phyloP scores from a whole-genome alignment of 2,113 vertebrate species.

The Callorhinus ursinus region DNA sequence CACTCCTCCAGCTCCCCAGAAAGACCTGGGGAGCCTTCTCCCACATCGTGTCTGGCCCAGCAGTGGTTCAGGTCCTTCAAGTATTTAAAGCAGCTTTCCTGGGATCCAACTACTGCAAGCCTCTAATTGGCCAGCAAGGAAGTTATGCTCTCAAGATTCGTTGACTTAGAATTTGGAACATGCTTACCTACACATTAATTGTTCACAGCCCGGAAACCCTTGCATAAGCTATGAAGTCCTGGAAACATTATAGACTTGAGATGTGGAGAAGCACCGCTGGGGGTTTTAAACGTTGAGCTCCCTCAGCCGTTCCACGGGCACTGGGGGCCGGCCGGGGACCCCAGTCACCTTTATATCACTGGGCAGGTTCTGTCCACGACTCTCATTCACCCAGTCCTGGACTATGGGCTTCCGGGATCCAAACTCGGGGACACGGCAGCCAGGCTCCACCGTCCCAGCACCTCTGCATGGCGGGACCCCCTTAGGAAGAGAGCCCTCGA shows the following conservation, averaged over 20 bases:
- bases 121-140: neutral
- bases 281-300: neutral
- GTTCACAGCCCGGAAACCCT: neutral
- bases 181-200: neutral
- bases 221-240: neutral
- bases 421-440: neutral
- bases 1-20: neutral
- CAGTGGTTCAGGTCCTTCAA: neutral
- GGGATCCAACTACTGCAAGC: neutral
- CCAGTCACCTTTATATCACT: neutral
- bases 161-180: neutral
- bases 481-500: neutral
- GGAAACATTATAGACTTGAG: neutral
- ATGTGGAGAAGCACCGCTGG: neutral
- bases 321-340: rapidly evolving
- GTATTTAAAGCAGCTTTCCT: neutral
- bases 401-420: neutral
- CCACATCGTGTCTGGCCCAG: neutral
- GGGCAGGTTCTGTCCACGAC: neutral
- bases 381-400: neutral
- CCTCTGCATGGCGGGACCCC: rapidly evolving
- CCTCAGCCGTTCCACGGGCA: neutral
- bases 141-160: neutral
- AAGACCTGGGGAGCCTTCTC: neutral
- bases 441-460: no score